phyloP scores from a whole-genome alignment of 2,113 vertebrate species.

The Zingel zingel region DNA sequence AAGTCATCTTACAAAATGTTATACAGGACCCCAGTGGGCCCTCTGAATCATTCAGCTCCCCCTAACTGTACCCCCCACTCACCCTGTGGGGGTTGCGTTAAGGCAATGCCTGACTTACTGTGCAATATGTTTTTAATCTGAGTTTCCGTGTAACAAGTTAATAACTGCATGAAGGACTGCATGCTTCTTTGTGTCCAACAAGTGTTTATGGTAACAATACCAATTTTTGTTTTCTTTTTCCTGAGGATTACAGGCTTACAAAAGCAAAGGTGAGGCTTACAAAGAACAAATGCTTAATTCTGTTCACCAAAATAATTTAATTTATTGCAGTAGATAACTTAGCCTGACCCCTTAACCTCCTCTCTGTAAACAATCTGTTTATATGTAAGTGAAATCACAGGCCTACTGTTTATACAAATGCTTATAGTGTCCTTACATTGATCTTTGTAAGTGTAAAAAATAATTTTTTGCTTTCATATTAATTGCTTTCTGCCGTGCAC shows the following conservation, averaged over 20 bases:
- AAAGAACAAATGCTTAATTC: too few relatives aligned
- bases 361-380: neutral
- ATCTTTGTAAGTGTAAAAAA: neutral
- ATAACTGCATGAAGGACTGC: too few relatives aligned
- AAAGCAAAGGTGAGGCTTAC: neutral
- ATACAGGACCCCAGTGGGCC: neutral
- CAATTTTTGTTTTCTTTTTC: slow-evolving; percentile 18
- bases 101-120: neutral
- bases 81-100: neutral
- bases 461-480: neutral
- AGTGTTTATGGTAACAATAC: slow-evolving; percentile 15
- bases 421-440: neutral
- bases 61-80: neutral
- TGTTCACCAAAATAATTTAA: neutral
- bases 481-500: neutral
- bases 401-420: neutral
- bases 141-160: too few relatives aligned
- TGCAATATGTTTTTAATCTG: too few relatives aligned
- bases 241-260: neutral
- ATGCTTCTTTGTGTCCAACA: neutral
- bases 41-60: neutral
- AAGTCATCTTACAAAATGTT: neutral
- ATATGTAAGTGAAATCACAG: neutral
- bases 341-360: neutral
- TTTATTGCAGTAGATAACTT: neutral